Evolutionary conservation across 2,113 vertebrate genomes (phyloP).

Genomic region (Pelecanus crispus): DNA sequence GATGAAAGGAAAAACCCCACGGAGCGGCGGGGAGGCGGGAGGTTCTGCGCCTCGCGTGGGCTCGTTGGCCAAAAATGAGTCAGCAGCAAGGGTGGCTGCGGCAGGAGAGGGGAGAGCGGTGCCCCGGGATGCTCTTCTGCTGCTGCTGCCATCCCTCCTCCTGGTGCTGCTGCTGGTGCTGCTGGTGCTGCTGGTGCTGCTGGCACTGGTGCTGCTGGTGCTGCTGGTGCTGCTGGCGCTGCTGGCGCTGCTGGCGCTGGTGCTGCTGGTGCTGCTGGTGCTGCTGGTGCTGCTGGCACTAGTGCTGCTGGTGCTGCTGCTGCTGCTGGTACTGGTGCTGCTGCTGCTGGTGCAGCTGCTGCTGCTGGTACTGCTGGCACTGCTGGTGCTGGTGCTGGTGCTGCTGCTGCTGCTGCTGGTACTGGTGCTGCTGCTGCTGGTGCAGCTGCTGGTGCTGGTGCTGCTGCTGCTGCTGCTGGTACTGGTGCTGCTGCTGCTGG

Average conservation of each 20-base stretch:
- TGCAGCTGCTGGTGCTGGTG: not conserved
- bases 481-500: not conserved
- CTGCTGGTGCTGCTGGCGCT: fast-evolving
- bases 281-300: not conserved
- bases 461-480: not conserved
- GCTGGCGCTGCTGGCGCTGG: not conserved
- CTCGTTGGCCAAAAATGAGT: slow-evolving; percentile 70
- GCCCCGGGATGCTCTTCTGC: not conserved
- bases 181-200: not conserved
- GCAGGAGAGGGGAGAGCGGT: not conserved
- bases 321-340: not conserved
- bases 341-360: not conserved
- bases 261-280: not conserved
- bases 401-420: not conserved
- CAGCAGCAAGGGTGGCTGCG: slow-evolving; percentile 47
- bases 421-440: not conserved
- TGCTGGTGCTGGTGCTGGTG: fast-evolving
- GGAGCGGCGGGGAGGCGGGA: not conserved
- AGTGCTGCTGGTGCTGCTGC: fast-evolving
- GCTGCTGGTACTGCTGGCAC: too few relatives aligned
- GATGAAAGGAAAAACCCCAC: not conserved
- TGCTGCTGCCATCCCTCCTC: not conserved
- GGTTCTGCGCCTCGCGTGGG: slow-evolving; percentile 30
- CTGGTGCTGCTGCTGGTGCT: not conserved
- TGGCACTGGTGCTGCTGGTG: not conserved